A percentile compares a stretch with the other conserved stretches of the same genome.
Evolutionary conservation across 1,140 invertebrate species (phyloP).

Genomic region (Daktulosphaira vitifoliae): DNA sequence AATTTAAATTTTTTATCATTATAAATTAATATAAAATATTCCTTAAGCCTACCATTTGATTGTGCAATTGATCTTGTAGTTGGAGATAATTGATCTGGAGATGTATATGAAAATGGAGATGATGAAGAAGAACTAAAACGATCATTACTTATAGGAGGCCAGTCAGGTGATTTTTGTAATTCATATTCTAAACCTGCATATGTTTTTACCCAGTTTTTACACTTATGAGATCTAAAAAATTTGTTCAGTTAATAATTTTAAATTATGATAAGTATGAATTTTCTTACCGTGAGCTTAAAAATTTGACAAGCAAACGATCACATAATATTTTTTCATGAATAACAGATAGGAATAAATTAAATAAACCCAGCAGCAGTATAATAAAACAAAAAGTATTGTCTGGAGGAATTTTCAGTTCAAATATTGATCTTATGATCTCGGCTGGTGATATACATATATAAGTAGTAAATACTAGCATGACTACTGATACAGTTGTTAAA

Average conservation of each 20-base stretch:
- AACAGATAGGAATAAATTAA: constrained; percentile 45
- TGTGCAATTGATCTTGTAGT: neutral
- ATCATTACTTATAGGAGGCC: constrained; percentile 20
- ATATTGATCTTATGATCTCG: constrained; percentile 50
- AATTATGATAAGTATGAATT: neutral
- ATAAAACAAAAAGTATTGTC: constrained; percentile 53
- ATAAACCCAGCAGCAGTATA: constrained; percentile 51
- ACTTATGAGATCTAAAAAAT: constrained; percentile 10
- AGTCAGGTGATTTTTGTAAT: constrained; percentile 12
- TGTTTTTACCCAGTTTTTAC: constrained; percentile 13
- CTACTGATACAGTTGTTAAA: constrained; percentile 55
- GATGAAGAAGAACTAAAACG: constrained; percentile 14
- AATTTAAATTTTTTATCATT: too few species aligned
- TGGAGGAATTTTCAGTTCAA: constrained; percentile 61
- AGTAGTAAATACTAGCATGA: constrained; percentile 51
- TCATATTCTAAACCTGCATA: constrained; percentile 18
- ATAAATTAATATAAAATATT: too few species aligned
- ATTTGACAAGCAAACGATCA: constrained; percentile 18
- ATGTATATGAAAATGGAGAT: constrained; percentile 25
- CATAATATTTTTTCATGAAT: constrained; percentile 38
- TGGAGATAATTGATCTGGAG: constrained; percentile 10
- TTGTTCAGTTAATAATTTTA: neutral
- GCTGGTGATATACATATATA: constrained; percentile 47
- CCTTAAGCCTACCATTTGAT: constrained; percentile 13
- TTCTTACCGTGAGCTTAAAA: constrained; percentile 24